Evolutionary conservation across 2,888 invertebrate genomes (phyloP).

Genomic region (Rutpela maculata): DNA sequence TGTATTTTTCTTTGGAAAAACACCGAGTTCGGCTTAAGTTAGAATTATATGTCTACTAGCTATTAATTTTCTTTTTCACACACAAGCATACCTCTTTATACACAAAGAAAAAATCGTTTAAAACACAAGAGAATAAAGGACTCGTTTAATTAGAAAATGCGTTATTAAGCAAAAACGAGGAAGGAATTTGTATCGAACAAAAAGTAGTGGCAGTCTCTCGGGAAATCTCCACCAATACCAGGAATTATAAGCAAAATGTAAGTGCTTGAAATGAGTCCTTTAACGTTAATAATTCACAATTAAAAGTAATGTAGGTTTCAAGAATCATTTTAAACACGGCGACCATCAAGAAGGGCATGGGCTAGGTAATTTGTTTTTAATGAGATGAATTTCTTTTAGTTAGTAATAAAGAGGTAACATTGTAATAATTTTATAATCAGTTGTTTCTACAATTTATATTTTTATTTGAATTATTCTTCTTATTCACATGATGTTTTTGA

Average conservation of each 20-base stretch:
- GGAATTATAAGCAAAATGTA: conserved; percentile 30
- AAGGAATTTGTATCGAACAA: conserved; percentile 2
- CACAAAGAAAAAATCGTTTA: neutral
- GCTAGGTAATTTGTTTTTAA: neutral
- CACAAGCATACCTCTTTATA: neutral
- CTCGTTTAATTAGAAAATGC: conserved; percentile 8
- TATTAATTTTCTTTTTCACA: neutral
- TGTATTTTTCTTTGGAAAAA: too few species aligned
- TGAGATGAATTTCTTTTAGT: conserved; percentile 12
- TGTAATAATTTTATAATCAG: conserved; percentile 1
- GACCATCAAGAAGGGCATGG: neutral
- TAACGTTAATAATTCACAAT: conserved; percentile 13
- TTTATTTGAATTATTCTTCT: too few species aligned
- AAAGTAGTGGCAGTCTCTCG: conserved; percentile 3
- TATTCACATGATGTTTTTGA: too few species aligned
- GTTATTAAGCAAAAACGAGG: conserved; percentile 5
- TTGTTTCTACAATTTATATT: neutral
- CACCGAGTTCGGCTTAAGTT: too few species aligned
- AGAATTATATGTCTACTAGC: neutral
- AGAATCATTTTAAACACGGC: neutral
- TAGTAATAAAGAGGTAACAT: neutral
- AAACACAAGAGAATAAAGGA: conserved; percentile 2
- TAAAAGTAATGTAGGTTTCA: conserved; percentile 12
- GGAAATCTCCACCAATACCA: conserved; percentile 39
- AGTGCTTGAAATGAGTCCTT: conserved; percentile 33